These are phyloP conservation scores for Parauchenoglanis ngamensis DNA, from an alignment of 2,797 vertebrate genomes.

Conservation along the genomic window DNA sequence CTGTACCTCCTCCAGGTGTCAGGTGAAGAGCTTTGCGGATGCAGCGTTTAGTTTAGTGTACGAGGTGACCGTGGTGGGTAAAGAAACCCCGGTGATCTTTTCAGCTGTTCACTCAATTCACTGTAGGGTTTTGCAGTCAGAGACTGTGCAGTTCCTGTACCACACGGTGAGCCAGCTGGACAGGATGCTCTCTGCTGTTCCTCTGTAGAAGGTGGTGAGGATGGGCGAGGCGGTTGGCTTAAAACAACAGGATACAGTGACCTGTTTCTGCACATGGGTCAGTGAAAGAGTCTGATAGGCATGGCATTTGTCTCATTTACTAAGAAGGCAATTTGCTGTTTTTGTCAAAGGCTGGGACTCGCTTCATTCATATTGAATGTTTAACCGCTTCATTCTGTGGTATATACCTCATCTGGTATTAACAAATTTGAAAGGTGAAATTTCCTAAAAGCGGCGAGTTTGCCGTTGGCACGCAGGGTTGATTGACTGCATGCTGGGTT, in stretches of 20 bases:
- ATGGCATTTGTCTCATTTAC: not conserved
- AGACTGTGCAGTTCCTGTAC: not conserved
- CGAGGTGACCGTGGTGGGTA: not conserved
- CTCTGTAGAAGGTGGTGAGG: not conserved
- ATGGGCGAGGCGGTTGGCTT: not conserved
- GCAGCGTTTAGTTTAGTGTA: not conserved
- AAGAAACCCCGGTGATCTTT: not conserved
- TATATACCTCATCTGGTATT: not conserved
- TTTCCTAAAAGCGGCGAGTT: not conserved
- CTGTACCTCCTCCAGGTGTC: not conserved
- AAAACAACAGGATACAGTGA: not conserved
- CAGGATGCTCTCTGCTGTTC: not conserved
- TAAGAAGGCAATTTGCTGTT: not conserved
- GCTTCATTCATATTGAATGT: not conserved
- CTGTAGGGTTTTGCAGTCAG: not conserved
- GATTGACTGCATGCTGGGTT: not conserved
- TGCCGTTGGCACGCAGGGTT: not conserved
- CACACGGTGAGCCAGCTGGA: not conserved
- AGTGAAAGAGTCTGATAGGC: not conserved
- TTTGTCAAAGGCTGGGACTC: not conserved
- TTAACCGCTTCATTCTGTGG: not conserved
- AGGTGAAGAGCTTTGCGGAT: not conserved
- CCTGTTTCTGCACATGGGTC: not conserved
- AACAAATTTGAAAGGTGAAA: not conserved
- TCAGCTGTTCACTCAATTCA: not conserved